Evolutionary conservation across 2,888 invertebrate species (phyloP), one percentile per base, ranked within the genome.

Genomic region (Cantharis rufa): DNA sequence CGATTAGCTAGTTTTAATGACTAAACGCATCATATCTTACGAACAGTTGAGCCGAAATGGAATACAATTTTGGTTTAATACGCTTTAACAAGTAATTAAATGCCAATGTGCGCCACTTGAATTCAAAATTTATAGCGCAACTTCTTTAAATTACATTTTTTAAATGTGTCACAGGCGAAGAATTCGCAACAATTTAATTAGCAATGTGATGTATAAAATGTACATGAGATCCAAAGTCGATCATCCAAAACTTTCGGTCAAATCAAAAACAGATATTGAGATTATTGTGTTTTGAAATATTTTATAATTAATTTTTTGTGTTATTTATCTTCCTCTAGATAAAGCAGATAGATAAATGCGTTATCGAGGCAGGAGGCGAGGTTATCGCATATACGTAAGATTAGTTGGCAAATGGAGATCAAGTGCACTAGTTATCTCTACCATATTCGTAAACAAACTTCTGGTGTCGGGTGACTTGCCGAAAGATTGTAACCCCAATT

Each of bases 361-460:
- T 66, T 66, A 66, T 66, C 64, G n/a, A 21, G 70, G 69, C 72
- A 69, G 71, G 62, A 75, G 74, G 68, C 75, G 71, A 71, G 75
- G 75, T 75, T 75, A 75, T 75, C 75, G 13, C 68, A n/a, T 61
- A 27, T 66, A 74, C 75, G 62, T 62, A 71, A 70, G 75, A 75
- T 75, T 75, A 70, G 75, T 71, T 74, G 69, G 73, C 73, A 73
- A 73, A 73, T 73, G 32, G 71, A 76, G 72, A 72, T 76, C 76
- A 76, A 72, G 76, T 72, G 77, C 72, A 77, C 71, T 68, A 74
- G 73, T 74, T 66, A 66, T 66, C 48, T 48, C 64, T 74, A 75
- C 71, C 75, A 76, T 78, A 73, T 78, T 78, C 72, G 78, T 75
- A 78, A 78, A 78, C 78, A 78, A 76, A 73, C 15, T 73, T 69